A percentile compares a stretch with the other conserved stretches of the same genome.
Conservation (phyloP, 35 echinoderm and acorn worm genomes). For the Heliocidaris tuberculata region DNA sequence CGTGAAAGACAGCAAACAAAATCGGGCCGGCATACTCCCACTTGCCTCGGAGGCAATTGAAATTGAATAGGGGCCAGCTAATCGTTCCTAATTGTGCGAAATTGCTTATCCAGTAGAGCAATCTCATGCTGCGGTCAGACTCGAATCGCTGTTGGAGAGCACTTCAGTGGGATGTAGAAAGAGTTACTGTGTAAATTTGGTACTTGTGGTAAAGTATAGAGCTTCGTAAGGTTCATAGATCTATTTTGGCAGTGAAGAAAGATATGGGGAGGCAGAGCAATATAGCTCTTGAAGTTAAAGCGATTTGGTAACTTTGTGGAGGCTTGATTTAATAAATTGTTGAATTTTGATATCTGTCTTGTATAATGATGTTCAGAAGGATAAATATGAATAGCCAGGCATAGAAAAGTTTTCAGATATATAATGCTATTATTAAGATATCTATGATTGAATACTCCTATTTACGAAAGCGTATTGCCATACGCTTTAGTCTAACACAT, state of each 20-base stretch:
- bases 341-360: too few relatives aligned
- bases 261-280: background rate
- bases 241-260: background rate
- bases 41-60: background rate
- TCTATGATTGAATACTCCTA: too few relatives aligned
- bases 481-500: too few relatives aligned
- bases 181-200: background rate
- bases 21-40: background rate
- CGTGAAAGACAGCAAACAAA: background rate
- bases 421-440: too few relatives aligned
- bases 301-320: too few relatives aligned
- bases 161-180: background rate
- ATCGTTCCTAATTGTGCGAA: constrained; percentile 1
- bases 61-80: background rate
- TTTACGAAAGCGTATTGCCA: too few relatives aligned
- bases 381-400: too few relatives aligned
- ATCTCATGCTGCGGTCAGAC: background rate
- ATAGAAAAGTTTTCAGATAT: too few relatives aligned
- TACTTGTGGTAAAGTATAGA: background rate
- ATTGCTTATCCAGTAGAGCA: background rate
- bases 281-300: too few relatives aligned
- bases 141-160: background rate
- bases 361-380: too few relatives aligned
- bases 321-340: too few relatives aligned
- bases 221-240: background rate